These are phyloP conservation scores for Elaeidobius kamerunicus DNA, from an alignment of 2,888 invertebrate species.

Conservation along the genomic window DNA sequence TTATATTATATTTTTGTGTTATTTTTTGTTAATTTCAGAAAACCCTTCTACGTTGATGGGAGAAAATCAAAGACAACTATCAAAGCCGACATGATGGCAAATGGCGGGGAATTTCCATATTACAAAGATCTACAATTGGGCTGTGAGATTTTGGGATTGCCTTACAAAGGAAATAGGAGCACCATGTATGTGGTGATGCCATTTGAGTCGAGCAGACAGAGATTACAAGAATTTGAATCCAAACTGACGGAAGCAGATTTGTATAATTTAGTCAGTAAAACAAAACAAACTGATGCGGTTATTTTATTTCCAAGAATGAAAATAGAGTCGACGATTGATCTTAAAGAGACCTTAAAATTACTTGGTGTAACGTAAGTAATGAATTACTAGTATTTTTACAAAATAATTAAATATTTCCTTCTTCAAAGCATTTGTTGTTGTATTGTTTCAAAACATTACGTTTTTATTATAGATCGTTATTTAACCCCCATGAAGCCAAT, in stretches of 20 bases:
- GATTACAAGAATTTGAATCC: constrained; percentile 52
- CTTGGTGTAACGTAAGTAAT: constrained; percentile 53
- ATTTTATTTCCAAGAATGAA: constrained; percentile 71
- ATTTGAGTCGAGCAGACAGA: constrained; percentile 49
- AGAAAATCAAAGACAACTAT: constrained; percentile 47
- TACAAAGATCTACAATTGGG: constrained; percentile 52
- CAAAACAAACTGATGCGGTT: constrained; percentile 53
- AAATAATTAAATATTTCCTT: not conserved
- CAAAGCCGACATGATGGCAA: constrained; percentile 65
- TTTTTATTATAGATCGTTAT: constrained; percentile 52
- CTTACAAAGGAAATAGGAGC: constrained; percentile 65
- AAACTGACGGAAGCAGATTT: constrained; percentile 53
- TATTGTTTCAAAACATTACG: too few species aligned
- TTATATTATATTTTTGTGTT: not conserved
- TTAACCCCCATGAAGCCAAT: constrained; percentile 60
- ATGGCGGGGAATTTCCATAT: constrained; percentile 59
- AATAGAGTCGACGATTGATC: constrained; percentile 56
- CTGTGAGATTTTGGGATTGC: constrained; percentile 64
- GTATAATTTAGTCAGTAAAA: constrained; percentile 52
- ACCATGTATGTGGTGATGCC: constrained; percentile 68
- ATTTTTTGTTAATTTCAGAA: constrained; percentile 53
- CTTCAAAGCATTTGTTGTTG: too few species aligned
- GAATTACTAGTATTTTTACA: too few species aligned
- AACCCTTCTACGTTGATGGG: constrained; percentile 56
- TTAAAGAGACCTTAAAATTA: constrained; percentile 55